These are phyloP conservation scores for Scaptomyza pallida DNA, from an alignment of 1,140 invertebrate genomes.

Conservation along the genomic window DNA sequence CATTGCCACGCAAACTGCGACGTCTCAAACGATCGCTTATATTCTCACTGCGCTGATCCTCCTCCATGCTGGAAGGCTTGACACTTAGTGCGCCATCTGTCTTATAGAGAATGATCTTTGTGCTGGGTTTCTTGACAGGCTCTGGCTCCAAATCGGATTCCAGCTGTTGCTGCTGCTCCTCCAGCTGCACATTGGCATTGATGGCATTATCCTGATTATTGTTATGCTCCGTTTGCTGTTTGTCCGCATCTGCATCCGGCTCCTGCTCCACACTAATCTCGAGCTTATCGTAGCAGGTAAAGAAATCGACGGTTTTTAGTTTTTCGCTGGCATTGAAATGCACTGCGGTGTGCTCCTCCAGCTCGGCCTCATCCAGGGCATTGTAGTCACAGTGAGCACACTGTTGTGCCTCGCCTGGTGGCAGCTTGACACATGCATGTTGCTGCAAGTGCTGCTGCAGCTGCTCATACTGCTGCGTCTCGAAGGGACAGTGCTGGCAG, in stretches of 20 bases:
- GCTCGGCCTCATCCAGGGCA: constrained; percentile 82
- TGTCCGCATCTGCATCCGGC: constrained; percentile 12
- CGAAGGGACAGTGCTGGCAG: constrained; percentile 86
- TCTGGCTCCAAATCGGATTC: not conserved
- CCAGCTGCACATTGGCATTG: constrained; percentile 57
- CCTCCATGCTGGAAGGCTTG: constrained; percentile 48
- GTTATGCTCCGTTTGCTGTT: constrained; percentile 55
- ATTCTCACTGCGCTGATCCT: constrained; percentile 53
- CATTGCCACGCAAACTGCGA: constrained; percentile 66
- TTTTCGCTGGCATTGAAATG: constrained; percentile 81
- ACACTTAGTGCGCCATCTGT: constrained; percentile 72
- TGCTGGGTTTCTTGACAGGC: constrained; percentile 55
- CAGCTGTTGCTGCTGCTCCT: constrained; percentile 1
- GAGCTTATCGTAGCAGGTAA: constrained; percentile 75
- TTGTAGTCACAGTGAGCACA: constrained; percentile 94
- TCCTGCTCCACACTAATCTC: constrained; percentile 74
- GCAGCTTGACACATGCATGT: constrained; percentile 89
- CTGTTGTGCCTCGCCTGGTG: constrained; percentile 87
- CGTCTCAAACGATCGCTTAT: constrained; percentile 76
- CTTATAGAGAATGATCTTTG: constrained; percentile 78
- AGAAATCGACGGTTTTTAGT: constrained; percentile 74
- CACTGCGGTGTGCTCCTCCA: constrained; percentile 73
- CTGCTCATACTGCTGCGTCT: constrained; percentile 57
- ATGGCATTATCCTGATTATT: constrained; percentile 71
- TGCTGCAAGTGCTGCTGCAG: constrained; percentile 85